A percentile compares a stretch with the other conserved stretches of the same genome.
Conservation (phyloP, 2,797 vertebrate species). For the Sebastes oblongus region DNA sequence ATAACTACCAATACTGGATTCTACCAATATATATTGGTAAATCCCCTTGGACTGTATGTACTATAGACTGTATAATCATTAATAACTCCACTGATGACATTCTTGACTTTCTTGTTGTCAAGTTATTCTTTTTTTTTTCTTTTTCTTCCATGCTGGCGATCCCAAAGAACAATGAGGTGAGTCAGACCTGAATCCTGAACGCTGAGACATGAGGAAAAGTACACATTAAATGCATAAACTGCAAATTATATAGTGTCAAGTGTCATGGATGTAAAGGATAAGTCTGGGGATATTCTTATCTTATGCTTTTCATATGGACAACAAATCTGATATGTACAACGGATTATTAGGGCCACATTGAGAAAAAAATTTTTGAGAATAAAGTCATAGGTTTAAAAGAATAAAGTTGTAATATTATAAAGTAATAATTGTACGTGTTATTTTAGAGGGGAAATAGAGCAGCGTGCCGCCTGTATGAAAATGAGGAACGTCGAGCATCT, state of each 20-base stretch:
- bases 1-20: background rate
- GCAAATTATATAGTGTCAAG: background rate
- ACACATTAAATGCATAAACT: background rate
- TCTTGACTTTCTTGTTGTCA: background rate
- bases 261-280: background rate
- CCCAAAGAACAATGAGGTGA: slow-evolving; percentile 79
- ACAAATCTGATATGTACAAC: background rate
- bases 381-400: too few species aligned
- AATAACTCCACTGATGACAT: background rate
- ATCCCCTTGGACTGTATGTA: background rate
- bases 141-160: slow-evolving; percentile 36
- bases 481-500: too few species aligned
- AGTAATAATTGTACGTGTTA: too few species aligned
- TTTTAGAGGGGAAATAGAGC: too few species aligned
- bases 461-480: too few species aligned
- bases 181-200: slow-evolving; percentile 7
- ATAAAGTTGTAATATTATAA: too few species aligned
- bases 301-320: background rate
- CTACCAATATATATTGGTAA: background rate
- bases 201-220: background rate
- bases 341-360: too few species aligned
- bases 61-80: background rate
- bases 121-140: slow-evolving; percentile 7
- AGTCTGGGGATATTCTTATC: background rate
- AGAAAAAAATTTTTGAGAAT: too few species aligned